Base-by-base conservation (phyloP, 2,797 vertebrate species). In the Centroberyx gerrardi region DNA sequence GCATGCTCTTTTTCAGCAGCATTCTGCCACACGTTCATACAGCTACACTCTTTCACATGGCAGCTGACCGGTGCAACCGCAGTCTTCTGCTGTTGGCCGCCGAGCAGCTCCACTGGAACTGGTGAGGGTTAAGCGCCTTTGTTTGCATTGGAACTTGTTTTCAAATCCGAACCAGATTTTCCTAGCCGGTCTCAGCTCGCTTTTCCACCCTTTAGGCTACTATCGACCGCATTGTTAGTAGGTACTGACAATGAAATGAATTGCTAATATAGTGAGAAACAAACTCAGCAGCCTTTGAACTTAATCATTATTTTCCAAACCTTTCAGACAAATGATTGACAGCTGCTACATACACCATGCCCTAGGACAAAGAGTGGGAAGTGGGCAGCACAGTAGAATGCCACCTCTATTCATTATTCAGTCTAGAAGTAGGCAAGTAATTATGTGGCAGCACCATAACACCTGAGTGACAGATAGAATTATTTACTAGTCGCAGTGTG, bases 381-480 rank as follows among this genome's bases (percentile, higher is more conserved):
- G n/a, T 48, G 18, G 46, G 15, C 9, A 74, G 62, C 40, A 52
- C 14, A 8, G 5, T 18, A 22, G 10, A 81, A 68, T 70, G 69
- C 29, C 65, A 76, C 54, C 7, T 59, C 65, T 67, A 59, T n/a
- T 69, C 56, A 77, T 76, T 44, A 61, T 46, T 54, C 40, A 55
- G 44, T 42, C 53, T 22, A 51, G 58, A 52, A 8, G 42, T 22
- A 29, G 40, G 33, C 40, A 29, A 51, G 29, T 67, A 59, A 73
- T 81, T 66, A 62, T 72, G 36, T 42, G 29, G 42, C 61, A 27
- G 62, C 69, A 67, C 64, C 53, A 66, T 61, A 58, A 55, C 53
- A 53, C 31, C 68, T 71, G 78, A 74, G 51, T 70, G 77, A 74
- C 62, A 78, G 54, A 60, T 64, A 62, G 52, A 59, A 46, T 74